A percentile compares a stretch with the other conserved stretches of the same genome.
phyloP scores from a whole-genome alignment of 2,797 vertebrate genomes.

The Fratercula arctica region DNA sequence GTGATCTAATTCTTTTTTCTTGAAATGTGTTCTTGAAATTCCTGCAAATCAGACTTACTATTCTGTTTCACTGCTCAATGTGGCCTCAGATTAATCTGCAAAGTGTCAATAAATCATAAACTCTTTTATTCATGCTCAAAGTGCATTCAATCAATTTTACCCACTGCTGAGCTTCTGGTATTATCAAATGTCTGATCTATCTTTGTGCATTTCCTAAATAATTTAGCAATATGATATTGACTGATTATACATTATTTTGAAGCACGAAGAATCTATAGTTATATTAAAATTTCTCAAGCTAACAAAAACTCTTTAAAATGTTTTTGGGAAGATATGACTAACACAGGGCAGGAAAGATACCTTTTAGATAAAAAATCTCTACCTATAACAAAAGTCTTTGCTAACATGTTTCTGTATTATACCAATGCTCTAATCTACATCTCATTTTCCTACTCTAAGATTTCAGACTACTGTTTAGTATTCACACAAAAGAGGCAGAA shows the following conservation, averaged over 20 bases:
- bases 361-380: neutral
- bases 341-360: neutral
- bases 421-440: neutral
- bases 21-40: constrained; percentile 34
- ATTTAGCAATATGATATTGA: constrained; percentile 63
- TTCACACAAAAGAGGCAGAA: neutral
- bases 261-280: neutral
- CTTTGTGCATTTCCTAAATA: constrained; percentile 64
- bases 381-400: neutral
- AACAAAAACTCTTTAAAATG: neutral
- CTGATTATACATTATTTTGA: constrained; percentile 55
- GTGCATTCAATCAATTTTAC: constrained; percentile 67
- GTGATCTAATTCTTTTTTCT: neutral
- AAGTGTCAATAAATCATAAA: constrained; percentile 71
- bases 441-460: neutral
- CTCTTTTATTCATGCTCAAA: constrained; percentile 62
- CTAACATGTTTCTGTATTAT: neutral
- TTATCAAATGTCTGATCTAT: constrained; percentile 59
- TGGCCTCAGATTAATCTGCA: constrained; percentile 62
- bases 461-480: neutral
- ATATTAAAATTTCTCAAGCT: constrained; percentile 39
- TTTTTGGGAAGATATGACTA: neutral
- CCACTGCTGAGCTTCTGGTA: constrained; percentile 54
- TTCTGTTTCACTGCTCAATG: constrained; percentile 36
- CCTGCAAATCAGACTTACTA: constrained; percentile 25